Evolutionary conservation across 2,888 invertebrate genomes (phyloP).

Genomic region (Dryadula phaetusa): DNA sequence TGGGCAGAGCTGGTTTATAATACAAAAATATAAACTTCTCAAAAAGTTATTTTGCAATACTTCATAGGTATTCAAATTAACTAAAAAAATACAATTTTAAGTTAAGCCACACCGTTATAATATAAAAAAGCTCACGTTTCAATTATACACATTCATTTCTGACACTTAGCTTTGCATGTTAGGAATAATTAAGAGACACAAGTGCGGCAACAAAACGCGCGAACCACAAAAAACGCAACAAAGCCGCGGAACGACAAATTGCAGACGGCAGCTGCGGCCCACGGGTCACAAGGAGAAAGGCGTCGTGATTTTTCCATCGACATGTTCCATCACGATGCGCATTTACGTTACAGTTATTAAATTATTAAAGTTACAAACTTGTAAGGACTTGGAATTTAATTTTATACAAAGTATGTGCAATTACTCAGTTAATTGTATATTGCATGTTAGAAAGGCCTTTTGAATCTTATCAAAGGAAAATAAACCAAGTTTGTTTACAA

Average conservation of each 20-base stretch:
- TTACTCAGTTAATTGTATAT: no score
- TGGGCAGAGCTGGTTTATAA: no score
- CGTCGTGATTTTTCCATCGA: conserved; percentile 34
- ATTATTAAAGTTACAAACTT: conserved; percentile 1
- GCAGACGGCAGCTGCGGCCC: conserved; percentile 49
- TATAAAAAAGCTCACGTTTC: conserved; percentile 12
- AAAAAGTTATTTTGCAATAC: not conserved
- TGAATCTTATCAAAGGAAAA: not conserved
- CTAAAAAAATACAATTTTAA: not conserved
- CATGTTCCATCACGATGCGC: conserved; percentile 5
- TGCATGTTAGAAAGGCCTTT: not conserved
- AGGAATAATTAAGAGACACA: conserved; percentile 37
- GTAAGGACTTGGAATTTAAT: not conserved
- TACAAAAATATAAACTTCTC: not conserved
- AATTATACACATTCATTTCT: conserved; percentile 26
- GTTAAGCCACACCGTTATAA: conserved; percentile 6
- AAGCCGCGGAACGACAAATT: conserved; percentile 49
- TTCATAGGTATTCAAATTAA: not conserved
- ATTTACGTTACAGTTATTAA: conserved; percentile 15
- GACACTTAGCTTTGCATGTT: conserved; percentile 25
- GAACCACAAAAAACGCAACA: conserved; percentile 45
- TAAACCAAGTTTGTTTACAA: no score
- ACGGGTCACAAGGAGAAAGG: conserved; percentile 70
- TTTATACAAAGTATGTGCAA: not conserved
- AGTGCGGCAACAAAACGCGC: conserved; percentile 31